A percentile compares a stretch with the other conserved stretches of the same genome.
phyloP scores from a whole-genome alignment of 2,888 invertebrate species.

The Icerya purchasi region DNA sequence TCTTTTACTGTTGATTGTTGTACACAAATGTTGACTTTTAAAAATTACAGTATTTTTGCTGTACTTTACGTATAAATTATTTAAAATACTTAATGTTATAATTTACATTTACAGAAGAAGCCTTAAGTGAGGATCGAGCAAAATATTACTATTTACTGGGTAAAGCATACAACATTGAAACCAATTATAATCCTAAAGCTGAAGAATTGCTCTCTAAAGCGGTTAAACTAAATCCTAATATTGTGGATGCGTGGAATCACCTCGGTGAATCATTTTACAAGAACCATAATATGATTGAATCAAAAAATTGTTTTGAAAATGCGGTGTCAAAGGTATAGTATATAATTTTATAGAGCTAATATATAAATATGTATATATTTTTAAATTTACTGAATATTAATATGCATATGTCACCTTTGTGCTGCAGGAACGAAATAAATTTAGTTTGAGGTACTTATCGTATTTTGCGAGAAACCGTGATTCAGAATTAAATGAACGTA shows the following conservation, averaged over 20 bases:
- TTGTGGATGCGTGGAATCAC: conserved; percentile 70
- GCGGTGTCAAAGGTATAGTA: conserved; percentile 43
- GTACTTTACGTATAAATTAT: no score
- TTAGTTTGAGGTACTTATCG: conserved; percentile 56
- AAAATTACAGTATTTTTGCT: no score
- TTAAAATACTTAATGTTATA: no score
- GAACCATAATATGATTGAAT: conserved; percentile 53
- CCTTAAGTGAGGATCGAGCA: conserved; percentile 27
- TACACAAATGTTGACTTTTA: no score
- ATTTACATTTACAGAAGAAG: conserved; percentile 4
- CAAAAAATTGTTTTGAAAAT: conserved; percentile 61
- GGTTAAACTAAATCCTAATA: conserved; percentile 59
- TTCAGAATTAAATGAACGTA: conserved; percentile 19
- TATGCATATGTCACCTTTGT: neutral
- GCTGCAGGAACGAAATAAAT: conserved; percentile 43
- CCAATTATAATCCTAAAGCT: conserved; percentile 43
- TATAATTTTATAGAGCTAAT: neutral
- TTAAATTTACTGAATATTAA: neutral
- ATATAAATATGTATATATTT: neutral
- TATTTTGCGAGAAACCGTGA: conserved; percentile 52
- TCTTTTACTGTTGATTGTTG: no score
- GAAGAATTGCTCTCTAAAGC: conserved; percentile 53
- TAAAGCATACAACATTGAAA: conserved; percentile 45
- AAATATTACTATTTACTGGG: conserved; percentile 51
- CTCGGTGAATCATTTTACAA: conserved; percentile 78